These are phyloP conservation scores for Tachuris rubrigastra DNA, from an alignment of 2,113 vertebrate species.

Conservation along the genomic window DNA sequence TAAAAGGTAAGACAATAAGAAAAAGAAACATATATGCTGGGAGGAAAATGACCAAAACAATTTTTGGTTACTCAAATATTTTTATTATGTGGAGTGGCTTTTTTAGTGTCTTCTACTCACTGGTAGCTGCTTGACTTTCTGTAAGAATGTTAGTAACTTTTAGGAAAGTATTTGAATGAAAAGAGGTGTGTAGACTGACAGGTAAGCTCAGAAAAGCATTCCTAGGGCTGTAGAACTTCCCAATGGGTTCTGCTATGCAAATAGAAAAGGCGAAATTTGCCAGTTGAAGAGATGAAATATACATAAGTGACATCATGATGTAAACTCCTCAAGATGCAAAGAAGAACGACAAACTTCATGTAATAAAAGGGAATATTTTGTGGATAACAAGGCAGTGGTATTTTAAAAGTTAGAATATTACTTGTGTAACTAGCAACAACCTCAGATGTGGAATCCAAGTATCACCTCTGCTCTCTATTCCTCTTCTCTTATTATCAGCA, in stretches of 20 bases:
- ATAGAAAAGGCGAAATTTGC: not conserved
- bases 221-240: not conserved
- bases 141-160: not conserved
- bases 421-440: not conserved
- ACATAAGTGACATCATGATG: not conserved
- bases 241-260: not conserved
- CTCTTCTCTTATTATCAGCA: not conserved
- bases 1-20: not conserved
- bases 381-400: not conserved
- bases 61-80: not conserved
- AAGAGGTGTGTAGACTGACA: not conserved
- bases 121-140: not conserved
- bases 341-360: not conserved
- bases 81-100: not conserved
- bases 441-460: not conserved
- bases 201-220: not conserved
- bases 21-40: not conserved
- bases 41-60: not conserved
- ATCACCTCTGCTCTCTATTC: not conserved
- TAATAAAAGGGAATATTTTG: not conserved
- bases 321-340: not conserved
- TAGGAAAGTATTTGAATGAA: not conserved
- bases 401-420: not conserved
- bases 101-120: not conserved
- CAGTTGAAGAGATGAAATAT: not conserved